Conservation (phyloP, 30 jellyfish, hydroid and myxozoan genomes). For the Morbakka virulenta region DNA sequence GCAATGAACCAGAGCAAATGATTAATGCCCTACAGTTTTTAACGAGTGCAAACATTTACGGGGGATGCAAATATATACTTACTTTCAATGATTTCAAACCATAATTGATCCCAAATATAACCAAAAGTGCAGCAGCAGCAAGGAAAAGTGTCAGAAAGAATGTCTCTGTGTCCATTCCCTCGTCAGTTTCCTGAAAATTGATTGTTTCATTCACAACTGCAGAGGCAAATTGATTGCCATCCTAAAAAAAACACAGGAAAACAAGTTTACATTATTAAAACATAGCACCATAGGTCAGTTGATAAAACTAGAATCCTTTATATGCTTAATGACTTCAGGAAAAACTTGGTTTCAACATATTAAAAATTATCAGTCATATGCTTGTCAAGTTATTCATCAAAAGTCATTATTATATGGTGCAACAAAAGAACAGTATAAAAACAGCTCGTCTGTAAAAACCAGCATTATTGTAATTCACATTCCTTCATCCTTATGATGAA, state of each 20-base stretch:
- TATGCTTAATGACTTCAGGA: background rate
- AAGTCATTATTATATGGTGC: too few relatives aligned
- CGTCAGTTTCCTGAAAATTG: slow-evolving; percentile 82
- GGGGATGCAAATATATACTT: background rate
- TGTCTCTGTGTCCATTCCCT: slow-evolving; percentile 86
- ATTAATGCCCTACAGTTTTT: background rate
- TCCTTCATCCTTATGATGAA: too few relatives aligned
- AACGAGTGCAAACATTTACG: background rate
- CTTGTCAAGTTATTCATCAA: too few relatives aligned
- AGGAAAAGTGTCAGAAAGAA: slow-evolving; percentile 74
- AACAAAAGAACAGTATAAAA: too few relatives aligned
- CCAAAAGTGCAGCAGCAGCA: slow-evolving; percentile 73
- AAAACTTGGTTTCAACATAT: background rate
- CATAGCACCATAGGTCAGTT: too few relatives aligned
- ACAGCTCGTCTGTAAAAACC: too few relatives aligned
- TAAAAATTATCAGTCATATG: too few relatives aligned
- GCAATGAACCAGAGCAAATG: too few relatives aligned
- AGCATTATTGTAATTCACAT: too few relatives aligned
- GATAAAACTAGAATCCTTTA: too few relatives aligned
- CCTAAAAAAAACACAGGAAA: slow-evolving; percentile 20
- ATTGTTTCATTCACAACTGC: slow-evolving; percentile 86
- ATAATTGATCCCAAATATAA: slow-evolving; percentile 73
- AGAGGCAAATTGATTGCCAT: slow-evolving; percentile 85
- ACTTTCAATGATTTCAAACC: slow-evolving; percentile 52
- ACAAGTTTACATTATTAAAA: background rate